These are phyloP conservation scores for Trissoscelio sp. DNA, from an alignment of 2,888 invertebrate species.

Conservation along the genomic window DNA sequence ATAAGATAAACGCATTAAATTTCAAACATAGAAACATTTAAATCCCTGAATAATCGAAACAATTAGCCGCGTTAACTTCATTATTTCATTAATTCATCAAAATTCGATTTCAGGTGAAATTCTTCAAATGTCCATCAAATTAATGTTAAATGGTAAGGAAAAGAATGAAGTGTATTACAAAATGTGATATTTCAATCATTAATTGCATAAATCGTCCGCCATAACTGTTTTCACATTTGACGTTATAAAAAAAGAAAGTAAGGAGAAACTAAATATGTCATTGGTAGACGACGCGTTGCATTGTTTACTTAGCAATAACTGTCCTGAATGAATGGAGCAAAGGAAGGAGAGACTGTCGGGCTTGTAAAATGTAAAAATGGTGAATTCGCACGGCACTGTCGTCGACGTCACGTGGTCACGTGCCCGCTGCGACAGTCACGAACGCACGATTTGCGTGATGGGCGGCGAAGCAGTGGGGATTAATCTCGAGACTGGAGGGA, in stretches of 20 bases:
- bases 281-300: constrained; percentile 45
- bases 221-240: constrained; percentile 18
- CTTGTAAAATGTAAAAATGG: constrained; percentile 49
- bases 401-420: constrained; percentile 71
- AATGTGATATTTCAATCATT: constrained; percentile 1
- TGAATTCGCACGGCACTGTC: constrained; percentile 68
- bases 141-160: background rate
- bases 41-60: background rate
- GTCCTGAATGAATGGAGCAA: constrained; percentile 60
- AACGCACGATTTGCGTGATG: constrained; percentile 71
- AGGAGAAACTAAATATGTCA: constrained; percentile 56
- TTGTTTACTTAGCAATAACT: constrained; percentile 65
- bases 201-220: constrained; percentile 24
- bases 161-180: constrained; percentile 4
- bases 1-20: background rate
- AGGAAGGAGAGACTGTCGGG: constrained; percentile 27
- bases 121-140: background rate
- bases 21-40: constrained; percentile 1
- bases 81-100: background rate
- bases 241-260: constrained; percentile 53
- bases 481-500: constrained; percentile 56
- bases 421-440: constrained; percentile 72
- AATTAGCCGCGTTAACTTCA: background rate
- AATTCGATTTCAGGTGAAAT: background rate
- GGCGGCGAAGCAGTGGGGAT: constrained; percentile 61